Conservation (phyloP, 2,113 vertebrate genomes). For the Candoia aspera region DNA sequence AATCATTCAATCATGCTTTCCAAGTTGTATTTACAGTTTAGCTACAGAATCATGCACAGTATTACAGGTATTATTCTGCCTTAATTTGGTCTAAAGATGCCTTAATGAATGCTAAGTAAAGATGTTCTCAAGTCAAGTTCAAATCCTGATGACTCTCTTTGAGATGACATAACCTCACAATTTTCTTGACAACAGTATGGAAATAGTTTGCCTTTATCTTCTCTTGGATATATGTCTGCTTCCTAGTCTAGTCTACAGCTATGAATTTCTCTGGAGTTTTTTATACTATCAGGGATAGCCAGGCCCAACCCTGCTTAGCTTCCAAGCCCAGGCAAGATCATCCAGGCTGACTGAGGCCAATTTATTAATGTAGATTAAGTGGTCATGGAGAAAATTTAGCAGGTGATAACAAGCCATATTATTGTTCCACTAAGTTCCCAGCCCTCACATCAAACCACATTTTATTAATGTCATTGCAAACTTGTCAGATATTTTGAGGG, state of each 20-base stretch:
- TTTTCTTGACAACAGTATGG: background rate
- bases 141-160: background rate
- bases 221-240: background rate
- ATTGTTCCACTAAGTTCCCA: background rate
- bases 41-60: background rate
- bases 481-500: background rate
- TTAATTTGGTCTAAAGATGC: background rate
- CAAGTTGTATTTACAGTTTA: background rate
- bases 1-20: background rate
- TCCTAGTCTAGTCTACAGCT: background rate
- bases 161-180: no score
- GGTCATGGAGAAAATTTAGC: background rate
- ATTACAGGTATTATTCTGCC: background rate
- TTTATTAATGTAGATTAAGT: background rate
- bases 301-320: no score
- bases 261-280: background rate
- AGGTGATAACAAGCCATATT: background rate
- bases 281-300: background rate
- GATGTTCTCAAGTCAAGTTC: background rate
- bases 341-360: background rate
- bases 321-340: background rate
- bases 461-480: background rate
- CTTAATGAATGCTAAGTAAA: background rate
- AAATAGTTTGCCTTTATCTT: background rate
- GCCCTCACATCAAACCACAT: background rate